Percentiles rank a stretch among this genome's conserved stretches.
Conservation (phyloP, 2,888 invertebrate genomes). For the Phyllotreta striolata region DNA sequence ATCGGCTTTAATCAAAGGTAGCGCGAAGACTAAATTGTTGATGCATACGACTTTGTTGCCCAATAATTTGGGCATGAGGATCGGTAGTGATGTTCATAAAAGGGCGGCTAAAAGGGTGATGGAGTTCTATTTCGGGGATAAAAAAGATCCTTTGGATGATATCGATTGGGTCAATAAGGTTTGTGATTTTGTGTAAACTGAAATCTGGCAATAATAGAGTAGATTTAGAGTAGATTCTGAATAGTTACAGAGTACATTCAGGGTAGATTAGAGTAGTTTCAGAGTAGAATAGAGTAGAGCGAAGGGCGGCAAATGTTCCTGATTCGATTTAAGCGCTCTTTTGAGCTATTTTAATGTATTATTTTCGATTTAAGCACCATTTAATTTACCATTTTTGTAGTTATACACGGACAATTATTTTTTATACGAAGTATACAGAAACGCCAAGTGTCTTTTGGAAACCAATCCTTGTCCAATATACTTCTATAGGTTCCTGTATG, state of each 20-base stretch:
- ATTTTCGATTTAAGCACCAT: not conserved
- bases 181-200: slow-evolving; percentile 24
- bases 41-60: slow-evolving; percentile 47
- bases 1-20: slow-evolving; percentile 26
- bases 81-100: slow-evolving; percentile 44
- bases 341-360: no score
- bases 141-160: slow-evolving; percentile 38
- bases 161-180: slow-evolving; percentile 51
- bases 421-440: slow-evolving; percentile 45
- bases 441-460: slow-evolving; percentile 44
- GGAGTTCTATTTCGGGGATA: slow-evolving; percentile 51
- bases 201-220: no score
- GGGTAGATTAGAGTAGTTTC: no score
- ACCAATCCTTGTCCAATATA: slow-evolving; percentile 50
- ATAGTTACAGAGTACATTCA: no score
- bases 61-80: slow-evolving; percentile 45
- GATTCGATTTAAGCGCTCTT: no score
- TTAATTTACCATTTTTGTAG: slow-evolving; percentile 43
- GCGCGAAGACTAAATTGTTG: slow-evolving; percentile 37
- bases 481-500: slow-evolving; percentile 51
- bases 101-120: slow-evolving; percentile 44
- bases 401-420: slow-evolving; percentile 50
- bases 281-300: no score
- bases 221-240: no score
- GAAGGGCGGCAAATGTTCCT: no score